Evolutionary conservation across 2,888 invertebrate species (phyloP).

Genomic region (Limnephilus lunatus): DNA sequence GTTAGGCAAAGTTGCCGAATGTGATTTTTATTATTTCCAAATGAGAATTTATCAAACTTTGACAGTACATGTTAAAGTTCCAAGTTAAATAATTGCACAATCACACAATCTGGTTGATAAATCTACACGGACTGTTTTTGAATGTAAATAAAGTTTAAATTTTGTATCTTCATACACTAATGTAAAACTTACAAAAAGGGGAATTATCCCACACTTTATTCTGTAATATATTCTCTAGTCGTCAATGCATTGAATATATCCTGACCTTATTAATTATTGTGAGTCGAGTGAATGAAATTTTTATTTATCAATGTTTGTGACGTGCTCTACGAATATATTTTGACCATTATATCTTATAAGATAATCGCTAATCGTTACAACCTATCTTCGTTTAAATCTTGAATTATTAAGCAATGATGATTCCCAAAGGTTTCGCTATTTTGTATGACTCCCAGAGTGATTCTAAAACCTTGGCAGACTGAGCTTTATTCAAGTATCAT

Average conservation of each 20-base stretch:
- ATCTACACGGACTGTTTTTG: too few relatives aligned
- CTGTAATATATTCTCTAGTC: neutral
- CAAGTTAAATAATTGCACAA: neutral
- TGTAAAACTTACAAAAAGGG: too few relatives aligned
- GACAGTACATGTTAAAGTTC: neutral
- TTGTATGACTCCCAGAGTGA: constrained; percentile 71
- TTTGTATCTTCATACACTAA: neutral
- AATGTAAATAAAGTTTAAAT: neutral
- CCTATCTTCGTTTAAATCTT: neutral
- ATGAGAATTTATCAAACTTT: neutral
- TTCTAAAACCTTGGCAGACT: constrained; percentile 77
- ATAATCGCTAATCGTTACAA: too few relatives aligned
- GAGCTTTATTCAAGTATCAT: constrained; percentile 68
- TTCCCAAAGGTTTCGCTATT: constrained; percentile 75
- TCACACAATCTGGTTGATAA: too few relatives aligned
- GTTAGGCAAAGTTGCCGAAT: neutral
- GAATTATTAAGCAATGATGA: constrained; percentile 71
- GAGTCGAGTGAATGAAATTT: too few relatives aligned
- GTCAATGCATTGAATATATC: neutral
- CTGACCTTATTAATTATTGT: neutral
- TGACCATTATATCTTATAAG: too few relatives aligned
- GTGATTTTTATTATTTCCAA: neutral
- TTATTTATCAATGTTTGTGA: too few relatives aligned
- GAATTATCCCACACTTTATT: neutral
- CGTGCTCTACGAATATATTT: too few relatives aligned